These are phyloP conservation scores for Cheirogaleus medius DNA, from an alignment of 2,113 vertebrate species.

Conservation along the genomic window DNA sequence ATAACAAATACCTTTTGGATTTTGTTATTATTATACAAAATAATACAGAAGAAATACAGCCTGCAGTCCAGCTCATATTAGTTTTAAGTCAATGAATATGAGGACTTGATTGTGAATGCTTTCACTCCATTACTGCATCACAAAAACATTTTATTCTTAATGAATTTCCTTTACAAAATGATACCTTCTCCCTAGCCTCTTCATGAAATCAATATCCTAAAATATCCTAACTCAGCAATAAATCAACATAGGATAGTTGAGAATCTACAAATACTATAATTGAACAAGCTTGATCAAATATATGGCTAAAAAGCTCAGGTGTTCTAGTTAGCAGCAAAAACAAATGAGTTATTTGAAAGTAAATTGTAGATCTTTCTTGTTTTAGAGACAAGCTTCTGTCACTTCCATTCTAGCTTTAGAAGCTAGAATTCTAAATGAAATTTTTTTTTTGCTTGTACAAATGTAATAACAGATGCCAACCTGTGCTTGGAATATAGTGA, in stretches of 20 bases:
- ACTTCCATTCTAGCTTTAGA: neutral
- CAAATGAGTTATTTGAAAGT: slow-evolving; percentile 39
- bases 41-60: neutral
- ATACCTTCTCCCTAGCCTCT: neutral
- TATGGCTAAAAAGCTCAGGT: neutral
- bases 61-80: neutral
- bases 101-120: neutral
- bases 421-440: neutral
- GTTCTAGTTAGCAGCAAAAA: slow-evolving; percentile 42
- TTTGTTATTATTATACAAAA: neutral
- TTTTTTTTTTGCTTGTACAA: slow-evolving; percentile 29
- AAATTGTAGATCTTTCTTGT: slow-evolving; percentile 13
- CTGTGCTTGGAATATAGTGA: neutral
- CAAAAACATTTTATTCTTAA: neutral
- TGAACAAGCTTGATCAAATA: neutral
- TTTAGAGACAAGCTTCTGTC: slow-evolving; percentile 31
- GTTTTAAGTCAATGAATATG: neutral
- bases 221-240: neutral
- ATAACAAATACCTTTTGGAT: neutral
- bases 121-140: neutral
- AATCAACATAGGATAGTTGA: neutral
- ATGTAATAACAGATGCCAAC: slow-evolving; percentile 55
- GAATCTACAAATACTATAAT: neutral
- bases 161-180: neutral
- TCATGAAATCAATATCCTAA: slow-evolving; percentile 23